Evolutionary conservation across 2,797 vertebrate genomes (phyloP).

Genomic region (Sciaenops ocellatus): DNA sequence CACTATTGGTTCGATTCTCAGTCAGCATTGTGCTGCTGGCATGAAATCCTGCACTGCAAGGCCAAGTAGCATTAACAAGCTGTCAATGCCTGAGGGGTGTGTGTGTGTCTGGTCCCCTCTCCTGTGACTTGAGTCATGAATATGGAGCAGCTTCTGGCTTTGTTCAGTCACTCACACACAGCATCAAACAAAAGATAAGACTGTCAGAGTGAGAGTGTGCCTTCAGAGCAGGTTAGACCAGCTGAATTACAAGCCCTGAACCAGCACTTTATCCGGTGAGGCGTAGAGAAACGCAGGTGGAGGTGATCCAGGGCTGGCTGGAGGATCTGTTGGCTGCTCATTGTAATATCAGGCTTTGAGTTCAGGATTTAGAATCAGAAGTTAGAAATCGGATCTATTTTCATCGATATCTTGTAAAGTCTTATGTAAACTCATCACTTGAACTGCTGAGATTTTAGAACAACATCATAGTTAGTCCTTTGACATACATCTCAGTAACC

Average conservation of each 20-base stretch:
- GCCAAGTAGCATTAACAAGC: conserved; percentile 52
- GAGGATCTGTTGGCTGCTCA: neutral
- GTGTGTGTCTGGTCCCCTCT: conserved; percentile 36
- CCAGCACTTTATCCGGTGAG: conserved; percentile 20
- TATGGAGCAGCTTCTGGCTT: conserved; percentile 56
- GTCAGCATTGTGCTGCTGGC: conserved; percentile 41
- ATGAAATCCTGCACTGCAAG: conserved; percentile 45
- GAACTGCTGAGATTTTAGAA: neutral
- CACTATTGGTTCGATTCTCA: conserved; percentile 29
- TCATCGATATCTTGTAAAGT: no score
- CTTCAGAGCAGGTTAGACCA: conserved; percentile 35
- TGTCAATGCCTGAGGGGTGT: conserved; percentile 39
- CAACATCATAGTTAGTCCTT: neutral
- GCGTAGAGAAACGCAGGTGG: conserved; percentile 6
- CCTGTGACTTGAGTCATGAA: conserved; percentile 45
- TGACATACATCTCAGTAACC: neutral
- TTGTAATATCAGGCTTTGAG: neutral
- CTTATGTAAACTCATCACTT: neutral
- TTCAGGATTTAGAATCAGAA: neutral
- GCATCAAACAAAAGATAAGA: conserved; percentile 43
- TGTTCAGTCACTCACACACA: conserved; percentile 47
- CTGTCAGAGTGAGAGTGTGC: conserved; percentile 30
- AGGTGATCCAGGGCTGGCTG: conserved; percentile 14
- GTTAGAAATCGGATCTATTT: neutral
- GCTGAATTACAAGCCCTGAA: conserved; percentile 31